Evolutionary conservation across 2,888 invertebrate species (phyloP), one percentile per base, ranked within the genome.

Genomic region (Acrobasis suavella): DNA sequence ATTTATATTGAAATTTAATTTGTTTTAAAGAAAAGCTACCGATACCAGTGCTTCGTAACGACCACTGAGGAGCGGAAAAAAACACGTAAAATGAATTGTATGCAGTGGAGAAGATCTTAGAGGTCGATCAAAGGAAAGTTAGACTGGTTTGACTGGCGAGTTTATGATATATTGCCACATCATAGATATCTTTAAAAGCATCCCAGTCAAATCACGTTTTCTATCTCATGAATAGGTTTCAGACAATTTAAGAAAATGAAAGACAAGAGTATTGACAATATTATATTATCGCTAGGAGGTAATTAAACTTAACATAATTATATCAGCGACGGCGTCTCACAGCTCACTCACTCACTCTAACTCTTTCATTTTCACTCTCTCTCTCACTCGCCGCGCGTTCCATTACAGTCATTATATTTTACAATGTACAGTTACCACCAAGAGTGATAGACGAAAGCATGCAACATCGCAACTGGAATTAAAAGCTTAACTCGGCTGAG

Each of bases 241-340:
- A 2, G 5, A 32, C 32, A 32, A 7, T 2, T 22, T 32, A 32
- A 32, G 3, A 22, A n/a, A 46, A 46, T 46, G 63, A 52, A 64
- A 58, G 37, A 62, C 51, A 49, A 46, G 2, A 22, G n/a, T 17
- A 52, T 49, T 42, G 62, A 62, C 62, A 68, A 65, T 67, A 68
- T 65, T 63, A 63, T 63, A 67, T 73, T 72, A 72, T 72, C 67
- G 71, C 71, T 73, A 73, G 62, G 67, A 69, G 69, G 71, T 73
- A 70, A 71, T 72, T 72, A 73, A 72, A 74, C 72, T 76, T 72
- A 72, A 69, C 64, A 64, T 67, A 65, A 62, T 64, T 65, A 64
- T 64, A 61, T 46, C 50, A 65, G 51, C 58, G 52, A 58, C 65
- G 46, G 54, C 63, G 14, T 14, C n/a, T n/a, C 50, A 42, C 1